Evolutionary conservation across 1,140 invertebrate species (phyloP).

Genomic region (Globodera ellingtonae): DNA sequence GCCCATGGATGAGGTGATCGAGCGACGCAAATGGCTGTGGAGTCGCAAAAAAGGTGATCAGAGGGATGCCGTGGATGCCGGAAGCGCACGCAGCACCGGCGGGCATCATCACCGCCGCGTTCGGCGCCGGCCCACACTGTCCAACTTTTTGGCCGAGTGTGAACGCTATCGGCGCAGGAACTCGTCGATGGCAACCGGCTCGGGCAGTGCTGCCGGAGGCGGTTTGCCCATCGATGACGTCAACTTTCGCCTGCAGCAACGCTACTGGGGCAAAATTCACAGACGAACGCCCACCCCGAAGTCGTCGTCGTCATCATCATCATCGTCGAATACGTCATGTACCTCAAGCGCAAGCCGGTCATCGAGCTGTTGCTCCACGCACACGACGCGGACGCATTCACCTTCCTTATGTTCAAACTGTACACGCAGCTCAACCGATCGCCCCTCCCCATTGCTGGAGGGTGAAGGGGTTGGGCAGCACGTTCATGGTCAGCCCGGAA

Average conservation of each 20-base stretch:
- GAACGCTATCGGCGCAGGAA: constrained; percentile 22
- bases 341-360: background rate
- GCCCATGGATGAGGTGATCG: constrained; percentile 31
- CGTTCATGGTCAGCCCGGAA: background rate
- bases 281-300: constrained; percentile 16
- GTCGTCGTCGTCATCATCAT: background rate
- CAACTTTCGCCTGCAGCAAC: constrained; percentile 47
- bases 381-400: constrained; percentile 4
- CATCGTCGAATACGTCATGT: constrained; percentile 10
- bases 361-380: constrained; percentile 1
- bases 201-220: background rate
- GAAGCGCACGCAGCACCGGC: background rate
- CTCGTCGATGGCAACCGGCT: background rate
- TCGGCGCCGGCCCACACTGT: constrained; percentile 39
- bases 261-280: constrained; percentile 53
- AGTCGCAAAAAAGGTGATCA: constrained; percentile 2
- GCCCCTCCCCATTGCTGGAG: constrained; percentile 11
- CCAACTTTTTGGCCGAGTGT: constrained; percentile 40
- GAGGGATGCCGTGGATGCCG: background rate
- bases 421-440: background rate
- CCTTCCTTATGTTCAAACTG: constrained; percentile 14
- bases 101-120: background rate
- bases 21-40: constrained; percentile 26
- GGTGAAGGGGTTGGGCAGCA: constrained; percentile 46
- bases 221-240: constrained; percentile 15